phyloP scores from a whole-genome alignment of 1,140 invertebrate genomes.

The Penaeus indicus region DNA sequence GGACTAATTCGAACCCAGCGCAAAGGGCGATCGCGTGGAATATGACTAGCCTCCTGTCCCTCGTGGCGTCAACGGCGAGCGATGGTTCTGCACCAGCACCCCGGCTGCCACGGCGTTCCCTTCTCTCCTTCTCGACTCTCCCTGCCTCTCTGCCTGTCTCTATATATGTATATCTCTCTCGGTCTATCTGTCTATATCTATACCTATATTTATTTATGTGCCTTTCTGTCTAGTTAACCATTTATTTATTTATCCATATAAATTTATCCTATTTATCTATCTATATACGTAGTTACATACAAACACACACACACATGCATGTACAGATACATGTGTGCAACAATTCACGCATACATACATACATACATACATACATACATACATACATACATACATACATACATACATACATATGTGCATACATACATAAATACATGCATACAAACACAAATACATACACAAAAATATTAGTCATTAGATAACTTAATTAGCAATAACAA shows the following conservation, averaged over 20 bases:
- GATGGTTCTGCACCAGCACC: too few species aligned
- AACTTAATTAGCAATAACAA: too few species aligned
- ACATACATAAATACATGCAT: constrained; percentile 7
- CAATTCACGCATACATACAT: not conserved
- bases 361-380: not conserved
- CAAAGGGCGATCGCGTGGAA: too few species aligned
- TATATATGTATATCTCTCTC: too few species aligned
- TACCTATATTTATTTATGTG: too few species aligned
- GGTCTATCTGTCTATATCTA: too few species aligned
- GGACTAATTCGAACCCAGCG: too few species aligned
- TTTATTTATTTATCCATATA: not conserved
- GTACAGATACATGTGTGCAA: not conserved
- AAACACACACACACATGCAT: not conserved
- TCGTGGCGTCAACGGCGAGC: too few species aligned
- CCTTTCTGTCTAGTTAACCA: not conserved
- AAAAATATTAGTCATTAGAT: not conserved
- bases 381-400: not conserved
- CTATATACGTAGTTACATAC: not conserved
- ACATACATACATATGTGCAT: not conserved
- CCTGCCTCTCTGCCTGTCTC: too few species aligned
- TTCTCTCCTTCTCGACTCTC: too few species aligned
- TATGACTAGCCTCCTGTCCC: too few species aligned
- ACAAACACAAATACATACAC: not conserved
- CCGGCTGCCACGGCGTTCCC: too few species aligned
- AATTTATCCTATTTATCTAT: not conserved